These are phyloP conservation scores for Acanthurus tractus DNA, from an alignment of 2,797 vertebrate genomes.

Conservation along the genomic window DNA sequence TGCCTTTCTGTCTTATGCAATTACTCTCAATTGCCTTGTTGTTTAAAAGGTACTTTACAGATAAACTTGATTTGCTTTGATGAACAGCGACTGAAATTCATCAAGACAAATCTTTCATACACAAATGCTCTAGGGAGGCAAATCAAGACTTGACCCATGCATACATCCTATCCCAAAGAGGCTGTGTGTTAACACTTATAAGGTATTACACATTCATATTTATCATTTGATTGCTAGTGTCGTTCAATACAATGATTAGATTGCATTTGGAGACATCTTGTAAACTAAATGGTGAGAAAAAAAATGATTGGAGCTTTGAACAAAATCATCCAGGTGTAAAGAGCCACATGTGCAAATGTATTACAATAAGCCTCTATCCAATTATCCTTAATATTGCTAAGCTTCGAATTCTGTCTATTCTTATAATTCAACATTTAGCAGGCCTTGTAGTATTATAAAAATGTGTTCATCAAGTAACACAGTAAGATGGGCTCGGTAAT, in stretches of 20 bases:
- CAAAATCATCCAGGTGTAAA: constrained; percentile 27
- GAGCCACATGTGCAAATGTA: constrained; percentile 16
- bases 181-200: constrained; percentile 23
- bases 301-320: constrained; percentile 7
- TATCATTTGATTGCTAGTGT: constrained; percentile 32
- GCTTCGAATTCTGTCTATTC: no score
- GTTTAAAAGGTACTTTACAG: neutral
- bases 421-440: constrained; percentile 10
- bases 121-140: constrained; percentile 8
- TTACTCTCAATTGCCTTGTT: constrained; percentile 3
- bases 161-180: constrained; percentile 20
- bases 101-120: constrained; percentile 22
- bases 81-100: neutral
- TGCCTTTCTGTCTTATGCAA: neutral
- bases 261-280: constrained; percentile 1
- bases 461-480: neutral
- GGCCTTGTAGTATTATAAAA: neutral
- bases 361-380: constrained; percentile 10
- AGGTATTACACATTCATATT: constrained; percentile 44
- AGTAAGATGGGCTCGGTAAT: constrained; percentile 7
- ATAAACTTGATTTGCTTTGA: neutral
- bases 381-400: neutral
- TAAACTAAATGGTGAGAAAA: constrained; percentile 30
- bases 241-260: constrained; percentile 17
- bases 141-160: constrained; percentile 17